Evolutionary conservation across 2,888 invertebrate genomes (phyloP).

Genomic region (Plebejus melissa): DNA sequence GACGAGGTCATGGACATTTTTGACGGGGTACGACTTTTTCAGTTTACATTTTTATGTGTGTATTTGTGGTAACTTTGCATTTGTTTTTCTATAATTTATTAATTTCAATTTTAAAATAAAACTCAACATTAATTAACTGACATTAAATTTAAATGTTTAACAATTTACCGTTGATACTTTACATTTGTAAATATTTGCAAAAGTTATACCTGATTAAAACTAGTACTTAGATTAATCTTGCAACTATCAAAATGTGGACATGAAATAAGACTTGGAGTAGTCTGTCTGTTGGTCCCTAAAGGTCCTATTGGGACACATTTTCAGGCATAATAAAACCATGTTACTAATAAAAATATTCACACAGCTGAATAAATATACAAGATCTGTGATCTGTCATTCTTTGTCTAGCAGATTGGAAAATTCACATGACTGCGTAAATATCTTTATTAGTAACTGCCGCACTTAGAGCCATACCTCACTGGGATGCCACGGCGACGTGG

Average conservation of each 20-base stretch:
- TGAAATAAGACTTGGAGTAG: background rate
- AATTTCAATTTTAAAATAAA: conserved; percentile 8
- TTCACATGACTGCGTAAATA: too few species aligned
- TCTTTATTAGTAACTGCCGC: too few species aligned
- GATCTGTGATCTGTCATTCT: background rate
- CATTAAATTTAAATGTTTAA: background rate
- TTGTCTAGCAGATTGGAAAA: background rate
- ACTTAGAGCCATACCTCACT: too few species aligned
- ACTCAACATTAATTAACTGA: background rate
- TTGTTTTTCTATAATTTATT: conserved; percentile 27
- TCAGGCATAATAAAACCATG: background rate
- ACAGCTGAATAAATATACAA: background rate
- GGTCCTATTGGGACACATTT: background rate
- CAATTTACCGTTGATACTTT: background rate
- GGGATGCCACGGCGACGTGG: too few species aligned
- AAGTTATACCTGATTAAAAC: background rate
- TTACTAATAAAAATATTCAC: background rate
- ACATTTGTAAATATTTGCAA: background rate
- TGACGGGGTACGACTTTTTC: conserved; percentile 91
- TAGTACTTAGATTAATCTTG: background rate
- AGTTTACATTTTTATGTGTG: conserved; percentile 57
- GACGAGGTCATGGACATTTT: conserved; percentile 98
- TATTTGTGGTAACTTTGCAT: conserved; percentile 51
- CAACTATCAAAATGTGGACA: background rate
- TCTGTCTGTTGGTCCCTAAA: background rate